phyloP scores from a whole-genome alignment of 2,113 vertebrate genomes.

The Tyto alba region DNA sequence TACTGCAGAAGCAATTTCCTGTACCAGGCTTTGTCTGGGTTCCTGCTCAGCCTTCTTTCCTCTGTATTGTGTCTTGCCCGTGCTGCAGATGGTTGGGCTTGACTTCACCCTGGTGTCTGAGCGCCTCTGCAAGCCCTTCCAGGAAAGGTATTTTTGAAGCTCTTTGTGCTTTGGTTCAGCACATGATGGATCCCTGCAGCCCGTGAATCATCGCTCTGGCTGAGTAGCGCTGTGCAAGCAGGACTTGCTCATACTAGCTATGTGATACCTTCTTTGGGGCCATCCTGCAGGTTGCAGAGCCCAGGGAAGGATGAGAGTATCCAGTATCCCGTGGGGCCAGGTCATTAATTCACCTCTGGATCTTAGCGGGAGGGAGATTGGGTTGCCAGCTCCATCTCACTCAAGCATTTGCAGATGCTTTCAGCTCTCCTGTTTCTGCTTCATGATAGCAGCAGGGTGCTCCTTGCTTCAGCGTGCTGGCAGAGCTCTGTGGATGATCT shows the following conservation, averaged over 20 bases:
- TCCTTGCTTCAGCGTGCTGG: neutral
- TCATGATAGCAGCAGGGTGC: neutral
- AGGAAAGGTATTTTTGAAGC: neutral
- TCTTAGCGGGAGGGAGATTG: neutral
- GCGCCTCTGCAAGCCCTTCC: neutral
- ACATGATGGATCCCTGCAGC: neutral
- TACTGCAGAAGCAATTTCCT: neutral
- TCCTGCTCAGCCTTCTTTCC: neutral
- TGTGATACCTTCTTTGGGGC: neutral
- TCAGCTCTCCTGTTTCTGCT: neutral
- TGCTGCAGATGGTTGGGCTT: neutral
- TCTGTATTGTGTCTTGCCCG: rapidly evolving
- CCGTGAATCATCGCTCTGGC: neutral
- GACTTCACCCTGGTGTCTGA: neutral
- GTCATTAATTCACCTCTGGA: neutral
- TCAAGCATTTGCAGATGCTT: rapidly evolving
- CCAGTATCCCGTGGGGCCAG: neutral
- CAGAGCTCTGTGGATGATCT: neutral
- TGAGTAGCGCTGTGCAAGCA: rapidly evolving
- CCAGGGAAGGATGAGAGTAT: neutral
- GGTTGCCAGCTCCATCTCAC: neutral
- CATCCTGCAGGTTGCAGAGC: neutral
- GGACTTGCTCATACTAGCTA: neutral
- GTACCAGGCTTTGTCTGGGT: neutral
- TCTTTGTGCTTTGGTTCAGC: neutral